Evolutionary conservation across 2,797 vertebrate species (phyloP).

Genomic region (Notoglanidium macrostoma): DNA sequence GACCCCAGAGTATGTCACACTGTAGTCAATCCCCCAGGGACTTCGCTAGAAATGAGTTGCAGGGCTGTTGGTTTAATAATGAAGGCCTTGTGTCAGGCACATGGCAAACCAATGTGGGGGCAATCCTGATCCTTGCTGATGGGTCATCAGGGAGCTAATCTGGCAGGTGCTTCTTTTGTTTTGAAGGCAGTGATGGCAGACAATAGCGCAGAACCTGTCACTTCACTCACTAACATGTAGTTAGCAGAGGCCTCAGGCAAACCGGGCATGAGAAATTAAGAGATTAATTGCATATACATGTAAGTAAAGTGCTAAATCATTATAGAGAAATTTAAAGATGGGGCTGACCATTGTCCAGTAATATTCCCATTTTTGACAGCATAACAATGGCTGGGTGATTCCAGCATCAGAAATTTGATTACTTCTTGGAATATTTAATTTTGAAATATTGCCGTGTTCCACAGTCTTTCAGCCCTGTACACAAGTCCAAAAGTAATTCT

Average conservation of each 20-base stretch:
- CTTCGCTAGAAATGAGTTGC: conserved; percentile 58
- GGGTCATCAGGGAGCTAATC: conserved; percentile 67
- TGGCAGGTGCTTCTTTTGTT: conserved; percentile 91
- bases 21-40: conserved; percentile 56
- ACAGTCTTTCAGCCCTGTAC: background rate
- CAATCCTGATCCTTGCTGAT: conserved; percentile 34
- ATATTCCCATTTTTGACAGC: background rate
- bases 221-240: conserved; percentile 65
- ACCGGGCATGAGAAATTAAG: conserved; percentile 39
- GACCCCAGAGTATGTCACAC: conserved; percentile 76
- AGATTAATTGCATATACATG: conserved; percentile 8
- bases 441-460: background rate
- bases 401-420: background rate
- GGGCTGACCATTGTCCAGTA: background rate
- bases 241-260: conserved; percentile 64
- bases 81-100: conserved; percentile 85
- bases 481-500: background rate
- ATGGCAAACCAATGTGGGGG: conserved; percentile 73
- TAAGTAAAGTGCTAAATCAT: conserved; percentile 20
- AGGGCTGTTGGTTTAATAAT: conserved; percentile 77
- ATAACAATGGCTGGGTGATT: background rate
- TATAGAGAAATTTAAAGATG: conserved; percentile 1
- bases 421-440: background rate
- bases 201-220: conserved; percentile 73
- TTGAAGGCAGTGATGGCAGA: conserved; percentile 72